Conservation (phyloP, 2,113 vertebrate species). For the Paracanthobrama guichenoti region DNA sequence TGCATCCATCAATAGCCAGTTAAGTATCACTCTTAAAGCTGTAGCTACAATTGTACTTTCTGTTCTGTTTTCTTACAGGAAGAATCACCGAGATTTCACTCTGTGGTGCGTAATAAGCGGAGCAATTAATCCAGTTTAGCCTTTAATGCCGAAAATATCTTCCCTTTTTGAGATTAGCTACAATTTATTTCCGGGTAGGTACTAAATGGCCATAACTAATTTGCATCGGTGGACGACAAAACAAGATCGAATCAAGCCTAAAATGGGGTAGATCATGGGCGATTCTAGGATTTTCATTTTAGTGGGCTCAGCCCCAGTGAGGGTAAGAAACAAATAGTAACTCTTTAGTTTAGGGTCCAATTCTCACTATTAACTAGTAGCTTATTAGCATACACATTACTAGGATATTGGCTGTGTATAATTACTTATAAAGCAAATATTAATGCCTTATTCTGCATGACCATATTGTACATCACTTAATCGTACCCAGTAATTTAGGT, state of each 20-base stretch:
- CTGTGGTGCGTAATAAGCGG: constrained; percentile 76
- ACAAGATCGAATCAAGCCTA: background rate
- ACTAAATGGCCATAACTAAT: constrained; percentile 23
- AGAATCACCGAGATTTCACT: constrained; percentile 76
- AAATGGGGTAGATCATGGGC: no score
- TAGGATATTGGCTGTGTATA: no score
- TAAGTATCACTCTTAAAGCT: constrained; percentile 43
- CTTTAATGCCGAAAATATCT: constrained; percentile 23
- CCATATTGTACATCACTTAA: no score
- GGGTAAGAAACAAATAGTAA: no score
- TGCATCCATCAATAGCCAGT: background rate
- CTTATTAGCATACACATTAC: no score
- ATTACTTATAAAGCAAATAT: no score
- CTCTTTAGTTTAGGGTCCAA: no score
- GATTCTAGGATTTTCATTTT: no score
- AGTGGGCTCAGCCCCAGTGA: no score
- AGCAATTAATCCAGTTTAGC: constrained; percentile 57
- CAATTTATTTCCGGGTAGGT: constrained; percentile 49
- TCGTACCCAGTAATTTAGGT: no score
- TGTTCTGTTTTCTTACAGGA: constrained; percentile 78
- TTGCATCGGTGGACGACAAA: constrained; percentile 16
- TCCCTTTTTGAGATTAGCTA: constrained; percentile 48
- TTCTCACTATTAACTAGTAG: no score
- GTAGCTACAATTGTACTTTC: constrained; percentile 64
- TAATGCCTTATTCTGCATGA: no score